Evolutionary conservation across 2,797 vertebrate species (phyloP), one percentile per base, ranked within the genome.

Genomic region (Liasis olivaceus): DNA sequence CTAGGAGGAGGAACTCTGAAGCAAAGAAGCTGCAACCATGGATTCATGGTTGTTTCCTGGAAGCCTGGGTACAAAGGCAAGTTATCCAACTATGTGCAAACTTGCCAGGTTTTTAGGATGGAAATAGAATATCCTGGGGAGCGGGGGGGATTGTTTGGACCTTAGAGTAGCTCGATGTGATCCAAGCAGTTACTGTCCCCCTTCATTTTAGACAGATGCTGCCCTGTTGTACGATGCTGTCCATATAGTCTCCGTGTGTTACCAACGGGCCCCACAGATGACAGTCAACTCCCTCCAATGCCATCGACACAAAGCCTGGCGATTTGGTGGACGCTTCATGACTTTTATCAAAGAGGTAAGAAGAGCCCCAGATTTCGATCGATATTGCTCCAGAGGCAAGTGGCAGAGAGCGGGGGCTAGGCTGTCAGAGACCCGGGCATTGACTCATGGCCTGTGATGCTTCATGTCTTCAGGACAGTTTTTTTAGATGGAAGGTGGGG

Each of bases 241-340:
- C 97, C 99, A 99, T 97, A 99, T 99, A 93, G 99, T 99, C 93
- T 99, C 99, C 3, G 98, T 99, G 93, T 99, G 99, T 93, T 99
- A 99, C 97, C 99, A 99, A 97, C 98, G 99, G 20, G 99, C 99
- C 0, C 99, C 99, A 0, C 99, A 99, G 98, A 99, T 99, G 99
- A 99, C 99, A 0, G 99, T 99, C 24, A 99, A 99, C 98, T 99
- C 99, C 2, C 98, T 99, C 97, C 99, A 99, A 97, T 99, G 99
- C 96, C 99, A 99, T 91, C 98, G 99, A 28, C 99, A 99, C 98
- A 99, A 99, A 94, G 99, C 99, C 95, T 99, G 99, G 99, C 98
- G 99, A 96, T 99, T 99, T 1, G 99, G 99, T 0, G 98, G 98
- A 0, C 99, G 99, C 97, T 99, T 99, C 97, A 99, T 99, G 99